Evolutionary conservation across 2,797 vertebrate species (phyloP), one percentile per base, ranked within the genome.

Genomic region (Eurystomus glaucurus): DNA sequence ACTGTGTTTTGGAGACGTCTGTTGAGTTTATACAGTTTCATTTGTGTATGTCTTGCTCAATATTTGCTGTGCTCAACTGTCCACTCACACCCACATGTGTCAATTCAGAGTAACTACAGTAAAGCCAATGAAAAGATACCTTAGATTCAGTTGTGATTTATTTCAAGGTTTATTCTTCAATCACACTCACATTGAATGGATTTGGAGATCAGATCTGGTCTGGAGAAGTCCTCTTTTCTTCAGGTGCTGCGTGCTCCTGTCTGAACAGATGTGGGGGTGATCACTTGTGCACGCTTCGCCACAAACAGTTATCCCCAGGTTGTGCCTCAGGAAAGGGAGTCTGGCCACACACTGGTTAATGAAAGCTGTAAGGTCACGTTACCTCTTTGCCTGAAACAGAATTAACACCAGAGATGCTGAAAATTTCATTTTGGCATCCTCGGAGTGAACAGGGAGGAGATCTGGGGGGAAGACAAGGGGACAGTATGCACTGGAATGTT

Each of bases 351-450:
- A 29, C 10, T 28, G 33, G 26, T 33, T 48, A 88, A 50, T 31
- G 33, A 45, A 66, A 92, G 6, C 9, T 78, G 6, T 76, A 66
- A 88, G 54, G 58, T 70, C n/a, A 41, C 23, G 68, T 81, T 51
- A 46, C 22, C 11, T 81, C 28, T 71, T 76, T 77, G 26, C 31
- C 55, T 78, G 46, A 82, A 65, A 70, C 14, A 80, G 57, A 81
- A 77, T 58, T 83, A 80, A 41, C 20, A 9, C 11, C 16, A 41
- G 8, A 69, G 75, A 72, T 12, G 11, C 29, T 79, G 45, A 74
- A 86, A 84, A 77, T 72, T 76, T 90, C 35, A 33, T 90, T 78
- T 77, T 78, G n/a, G 41, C 48, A 77, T 78, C 50, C 48, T 80
- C 71, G 57, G 66, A 68, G 12, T 1, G 8, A 94, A 90, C 2